Conservation (phyloP, 2,797 vertebrate genomes). For the Acrocephalus scirpaceus region DNA sequence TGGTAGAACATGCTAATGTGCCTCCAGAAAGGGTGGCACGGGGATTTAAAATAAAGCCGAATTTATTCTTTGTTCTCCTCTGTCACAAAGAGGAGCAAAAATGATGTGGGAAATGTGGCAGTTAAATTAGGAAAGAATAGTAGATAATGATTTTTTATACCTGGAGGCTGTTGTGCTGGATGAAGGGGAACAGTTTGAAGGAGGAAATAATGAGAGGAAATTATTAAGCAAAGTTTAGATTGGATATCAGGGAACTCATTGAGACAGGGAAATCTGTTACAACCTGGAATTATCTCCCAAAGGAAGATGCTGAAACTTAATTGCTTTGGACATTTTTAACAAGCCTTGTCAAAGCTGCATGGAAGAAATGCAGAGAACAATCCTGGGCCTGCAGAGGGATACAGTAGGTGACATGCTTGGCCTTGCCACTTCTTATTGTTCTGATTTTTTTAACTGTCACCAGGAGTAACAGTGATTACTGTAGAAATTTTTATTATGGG, state of each 20-base stretch:
- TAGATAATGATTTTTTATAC: neutral
- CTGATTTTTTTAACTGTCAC: neutral
- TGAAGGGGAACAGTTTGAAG: neutral
- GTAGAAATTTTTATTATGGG: neutral
- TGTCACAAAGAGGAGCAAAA: neutral
- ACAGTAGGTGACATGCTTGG: neutral
- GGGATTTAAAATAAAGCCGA: neutral
- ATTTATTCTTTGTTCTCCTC: neutral
- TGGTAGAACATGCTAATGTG: neutral
- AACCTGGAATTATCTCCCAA: slow-evolving; percentile 7
- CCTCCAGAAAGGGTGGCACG: neutral
- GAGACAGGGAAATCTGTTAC: slow-evolving; percentile 6
- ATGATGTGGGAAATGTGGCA: neutral
- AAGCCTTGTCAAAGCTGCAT: neutral
- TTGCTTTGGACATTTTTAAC: slow-evolving; percentile 35
- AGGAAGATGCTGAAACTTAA: neutral
- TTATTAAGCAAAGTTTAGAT: slow-evolving; percentile 37
- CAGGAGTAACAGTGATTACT: neutral
- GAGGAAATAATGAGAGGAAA: slow-evolving; percentile 28
- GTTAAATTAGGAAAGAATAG: neutral
- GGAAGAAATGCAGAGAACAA: neutral
- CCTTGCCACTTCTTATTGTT: neutral
- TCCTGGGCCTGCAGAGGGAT: neutral
- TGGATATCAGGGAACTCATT: neutral
- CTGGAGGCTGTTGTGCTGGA: neutral